These are phyloP conservation scores for Caenorhabditis wallacei DNA, from an alignment of 2,888 invertebrate species.

Conservation along the genomic window DNA sequence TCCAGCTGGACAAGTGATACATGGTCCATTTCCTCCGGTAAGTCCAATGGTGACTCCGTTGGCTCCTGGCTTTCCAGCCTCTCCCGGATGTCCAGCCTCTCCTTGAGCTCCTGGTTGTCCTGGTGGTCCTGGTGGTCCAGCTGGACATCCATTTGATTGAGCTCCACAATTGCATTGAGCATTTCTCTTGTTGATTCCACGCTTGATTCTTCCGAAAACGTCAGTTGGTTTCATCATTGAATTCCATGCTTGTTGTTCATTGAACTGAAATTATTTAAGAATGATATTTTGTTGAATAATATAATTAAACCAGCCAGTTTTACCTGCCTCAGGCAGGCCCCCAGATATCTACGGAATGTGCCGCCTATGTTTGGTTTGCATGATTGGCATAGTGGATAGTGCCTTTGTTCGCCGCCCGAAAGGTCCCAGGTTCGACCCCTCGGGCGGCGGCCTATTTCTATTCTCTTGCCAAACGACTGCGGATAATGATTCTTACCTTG, in stretches of 20 bases:
- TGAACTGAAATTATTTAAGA: constrained; percentile 46
- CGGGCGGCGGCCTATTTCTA: too few species aligned
- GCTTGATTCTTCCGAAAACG: constrained; percentile 70
- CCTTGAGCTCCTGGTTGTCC: constrained; percentile 71
- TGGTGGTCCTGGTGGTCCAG: constrained; percentile 72
- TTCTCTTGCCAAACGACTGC: too few species aligned
- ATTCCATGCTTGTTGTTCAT: constrained; percentile 71
- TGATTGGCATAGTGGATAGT: too few species aligned
- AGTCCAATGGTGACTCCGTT: constrained; percentile 71
- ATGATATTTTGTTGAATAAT: too few species aligned
- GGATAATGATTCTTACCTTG: constrained; percentile 62
- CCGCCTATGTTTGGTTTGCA: too few species aligned
- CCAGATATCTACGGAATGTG: too few species aligned
- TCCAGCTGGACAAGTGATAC: constrained; percentile 65
- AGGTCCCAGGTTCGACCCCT: too few species aligned
- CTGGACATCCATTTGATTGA: constrained; percentile 63
- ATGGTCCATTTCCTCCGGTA: constrained; percentile 67
- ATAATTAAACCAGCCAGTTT: too few species aligned
- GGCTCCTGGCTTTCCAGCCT: constrained; percentile 62
- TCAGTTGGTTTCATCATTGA: constrained; percentile 60
- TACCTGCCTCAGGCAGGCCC: too few species aligned
- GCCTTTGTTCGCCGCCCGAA: too few species aligned
- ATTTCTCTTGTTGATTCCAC: constrained; percentile 59
- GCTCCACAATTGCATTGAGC: constrained; percentile 73
- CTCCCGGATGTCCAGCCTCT: constrained; percentile 67